phyloP scores from a whole-genome alignment of 2,113 vertebrate species.

The Fregata magnificens region DNA sequence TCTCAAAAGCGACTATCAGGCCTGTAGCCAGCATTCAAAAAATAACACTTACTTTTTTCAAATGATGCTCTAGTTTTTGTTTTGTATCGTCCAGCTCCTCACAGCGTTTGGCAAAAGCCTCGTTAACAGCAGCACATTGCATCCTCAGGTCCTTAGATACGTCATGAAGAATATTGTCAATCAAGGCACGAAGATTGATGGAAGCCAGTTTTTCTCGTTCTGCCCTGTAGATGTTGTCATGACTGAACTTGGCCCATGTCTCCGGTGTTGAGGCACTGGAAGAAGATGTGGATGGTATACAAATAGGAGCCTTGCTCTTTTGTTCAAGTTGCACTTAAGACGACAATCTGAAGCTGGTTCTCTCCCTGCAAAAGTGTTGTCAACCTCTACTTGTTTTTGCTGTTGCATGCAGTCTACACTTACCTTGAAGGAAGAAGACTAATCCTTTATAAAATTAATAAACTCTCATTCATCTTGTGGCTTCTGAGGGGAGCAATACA shows the following conservation, averaged over 20 bases:
- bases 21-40: not conserved
- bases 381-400: not conserved
- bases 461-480: not conserved
- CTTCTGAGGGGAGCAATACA: not conserved
- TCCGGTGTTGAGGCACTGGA: slow-evolving; percentile 78
- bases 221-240: slow-evolving; percentile 79
- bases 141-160: slow-evolving; percentile 78
- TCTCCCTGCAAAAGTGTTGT: not conserved
- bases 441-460: not conserved
- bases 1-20: not conserved
- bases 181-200: slow-evolving; percentile 75
- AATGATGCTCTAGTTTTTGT: slow-evolving; percentile 75
- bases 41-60: slow-evolving; percentile 65
- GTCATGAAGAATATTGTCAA: slow-evolving; percentile 82
- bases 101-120: slow-evolving; percentile 77
- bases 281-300: not conserved
- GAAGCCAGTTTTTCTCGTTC: slow-evolving; percentile 78
- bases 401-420: not conserved
- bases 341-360: not conserved
- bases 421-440: not conserved
- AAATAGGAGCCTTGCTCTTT: not conserved
- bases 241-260: slow-evolving; percentile 82
- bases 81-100: slow-evolving; percentile 76
- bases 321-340: not conserved
- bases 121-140: slow-evolving; percentile 75